Evolutionary conservation across 2,888 invertebrate genomes (phyloP), one percentile per base, ranked within the genome.

Genomic region (Dicyrtoma fusca): DNA sequence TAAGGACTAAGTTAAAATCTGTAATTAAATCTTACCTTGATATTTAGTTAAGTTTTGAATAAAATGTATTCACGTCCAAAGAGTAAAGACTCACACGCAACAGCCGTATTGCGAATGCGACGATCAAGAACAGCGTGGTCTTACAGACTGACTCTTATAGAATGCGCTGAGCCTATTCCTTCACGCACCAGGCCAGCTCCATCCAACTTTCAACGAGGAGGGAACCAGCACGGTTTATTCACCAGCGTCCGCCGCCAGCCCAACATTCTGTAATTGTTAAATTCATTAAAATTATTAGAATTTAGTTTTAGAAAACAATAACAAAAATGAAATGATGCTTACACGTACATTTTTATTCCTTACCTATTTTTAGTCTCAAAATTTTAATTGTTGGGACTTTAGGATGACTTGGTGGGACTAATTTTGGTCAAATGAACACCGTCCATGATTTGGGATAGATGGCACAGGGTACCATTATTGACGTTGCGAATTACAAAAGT

Each of bases 211-310:
- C 13, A 19, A 14, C 11, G 5, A 59, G 59, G 59, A 59, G 59
- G 59, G 59, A 59, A 59, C 25, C 11, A 1, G 59, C 25, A 59
- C 25, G 59, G 59, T 59, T 59, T 59, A 26, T 59, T 13, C 14
- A 25, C 1, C 34, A 17, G 10, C 17, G 3, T 14, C 14, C 13
- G 11, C 53, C 53, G 10, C 10, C 53, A 53, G 19, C 51, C 21
- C 53, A 23, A n/a, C n/a, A n/a, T n/a, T n/a, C n/a, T n/a, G n/a
- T n/a, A n/a, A n/a, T n/a, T n/a, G n/a, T n/a, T n/a, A n/a, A n/a
- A n/a, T n/a, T n/a, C n/a, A n/a, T n/a, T n/a, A n/a, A n/a, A n/a
- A n/a, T n/a, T n/a, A n/a, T n/a, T n/a, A n/a, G n/a, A n/a, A n/a
- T n/a, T n/a, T n/a, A n/a, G n/a, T n/a, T n/a, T n/a, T n/a, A n/a